phyloP scores from a whole-genome alignment of 2,888 invertebrate species.

The Dynastes hyllus region DNA sequence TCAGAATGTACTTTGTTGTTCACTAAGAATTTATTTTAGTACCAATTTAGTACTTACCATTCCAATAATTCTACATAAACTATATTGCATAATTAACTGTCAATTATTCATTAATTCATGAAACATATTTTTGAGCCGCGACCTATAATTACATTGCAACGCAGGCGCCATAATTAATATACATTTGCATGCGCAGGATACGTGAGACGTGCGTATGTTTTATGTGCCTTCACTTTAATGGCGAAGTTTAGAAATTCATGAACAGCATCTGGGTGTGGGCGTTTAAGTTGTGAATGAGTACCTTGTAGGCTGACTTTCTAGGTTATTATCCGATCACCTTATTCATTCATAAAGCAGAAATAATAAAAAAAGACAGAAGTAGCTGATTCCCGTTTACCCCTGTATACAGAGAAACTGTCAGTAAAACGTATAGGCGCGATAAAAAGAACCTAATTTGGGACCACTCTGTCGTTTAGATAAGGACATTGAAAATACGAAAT shows the following conservation, averaged over 20 bases:
- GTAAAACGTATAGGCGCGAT: conserved; percentile 15
- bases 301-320: conserved; percentile 32
- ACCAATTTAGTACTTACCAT: conserved; percentile 4
- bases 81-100: conserved; percentile 5
- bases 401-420: background rate
- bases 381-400: background rate
- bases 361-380: background rate
- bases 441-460: conserved; percentile 34
- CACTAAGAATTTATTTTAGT: background rate
- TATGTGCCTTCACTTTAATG: conserved; percentile 44
- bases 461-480: conserved; percentile 29
- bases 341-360: conserved; percentile 11
- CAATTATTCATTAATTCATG: conserved; percentile 38
- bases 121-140: conserved; percentile 32
- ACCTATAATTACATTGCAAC: conserved; percentile 34
- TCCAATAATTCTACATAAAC: conserved; percentile 22
- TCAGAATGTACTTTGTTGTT: too few relatives aligned
- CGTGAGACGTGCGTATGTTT: background rate
- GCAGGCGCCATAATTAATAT: conserved; percentile 42
- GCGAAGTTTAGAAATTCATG: conserved; percentile 40
- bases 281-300: conserved; percentile 39
- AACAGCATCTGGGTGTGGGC: conserved; percentile 32
- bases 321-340: conserved; percentile 42
- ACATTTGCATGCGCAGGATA: conserved; percentile 32
- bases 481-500: conserved; percentile 30